phyloP scores from a whole-genome alignment of 1,140 invertebrate genomes.

The Bombus sibiricus region DNA sequence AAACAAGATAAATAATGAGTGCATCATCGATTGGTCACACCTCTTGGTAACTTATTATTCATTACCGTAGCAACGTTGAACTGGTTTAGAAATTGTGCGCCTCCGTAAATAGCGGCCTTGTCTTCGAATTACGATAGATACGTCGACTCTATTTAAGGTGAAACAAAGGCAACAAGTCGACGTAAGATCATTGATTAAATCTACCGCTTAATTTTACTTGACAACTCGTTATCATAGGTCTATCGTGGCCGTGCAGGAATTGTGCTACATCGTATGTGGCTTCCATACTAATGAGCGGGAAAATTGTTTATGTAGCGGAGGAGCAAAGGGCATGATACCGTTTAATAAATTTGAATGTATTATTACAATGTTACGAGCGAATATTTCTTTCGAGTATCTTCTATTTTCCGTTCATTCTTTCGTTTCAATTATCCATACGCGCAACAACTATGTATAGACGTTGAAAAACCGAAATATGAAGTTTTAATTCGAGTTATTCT shows the following conservation, averaged over 20 bases:
- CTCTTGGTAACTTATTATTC: constrained; percentile 8
- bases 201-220: constrained; percentile 36
- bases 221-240: constrained; percentile 33
- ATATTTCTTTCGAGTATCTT: not conserved
- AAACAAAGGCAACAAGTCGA: constrained; percentile 20
- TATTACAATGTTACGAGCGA: not conserved
- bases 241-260: not conserved
- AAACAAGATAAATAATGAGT: not conserved
- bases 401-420: not conserved
- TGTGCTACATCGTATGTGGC: constrained; percentile 1
- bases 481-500: too few relatives aligned
- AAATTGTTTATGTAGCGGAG: not conserved
- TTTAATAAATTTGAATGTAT: not conserved
- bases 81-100: constrained; percentile 35
- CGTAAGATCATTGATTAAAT: constrained; percentile 51
- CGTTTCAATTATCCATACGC: too few relatives aligned
- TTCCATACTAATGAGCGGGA: not conserved
- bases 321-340: not conserved
- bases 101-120: constrained; percentile 33
- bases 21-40: constrained; percentile 15
- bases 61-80: constrained; percentile 9
- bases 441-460: too few relatives aligned
- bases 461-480: too few relatives aligned
- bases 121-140: constrained; percentile 27
- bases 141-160: not conserved